These are phyloP conservation scores for Coranthus polyacanthus DNA, from an alignment of 2,797 vertebrate species.

Conservation along the genomic window DNA sequence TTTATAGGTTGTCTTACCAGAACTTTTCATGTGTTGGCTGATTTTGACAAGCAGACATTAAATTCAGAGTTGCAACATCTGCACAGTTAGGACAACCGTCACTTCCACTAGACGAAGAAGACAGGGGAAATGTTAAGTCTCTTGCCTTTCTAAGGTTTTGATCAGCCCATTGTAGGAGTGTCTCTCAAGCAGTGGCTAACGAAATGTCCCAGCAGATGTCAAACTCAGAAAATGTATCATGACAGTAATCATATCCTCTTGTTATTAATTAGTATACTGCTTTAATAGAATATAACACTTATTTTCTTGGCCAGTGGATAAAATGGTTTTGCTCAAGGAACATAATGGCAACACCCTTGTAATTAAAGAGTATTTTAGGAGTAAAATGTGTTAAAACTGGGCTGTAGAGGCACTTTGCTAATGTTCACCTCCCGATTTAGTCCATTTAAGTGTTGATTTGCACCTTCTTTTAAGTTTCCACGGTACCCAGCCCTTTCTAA, in stretches of 20 bases:
- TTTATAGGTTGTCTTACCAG: too few relatives aligned
- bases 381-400: background rate
- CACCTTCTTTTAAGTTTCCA: background rate
- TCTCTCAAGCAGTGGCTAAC: constrained; percentile 9
- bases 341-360: constrained; percentile 11
- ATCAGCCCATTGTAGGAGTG: constrained; percentile 20
- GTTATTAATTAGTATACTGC: constrained; percentile 37
- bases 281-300: constrained; percentile 36
- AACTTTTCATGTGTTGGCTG: too few relatives aligned
- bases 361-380: constrained; percentile 36
- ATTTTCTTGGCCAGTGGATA: constrained; percentile 3
- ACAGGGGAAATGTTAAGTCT: constrained; percentile 16
- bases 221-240: constrained; percentile 14
- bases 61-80: background rate
- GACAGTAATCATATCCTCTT: constrained; percentile 26
- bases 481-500: background rate
- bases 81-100: too few relatives aligned
- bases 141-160: constrained; percentile 25
- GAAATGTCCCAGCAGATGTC: constrained; percentile 35
- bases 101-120: background rate
- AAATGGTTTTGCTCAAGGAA: constrained; percentile 13
- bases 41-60: too few relatives aligned
- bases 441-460: background rate
- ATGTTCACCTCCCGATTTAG: constrained; percentile 9
- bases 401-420: background rate